phyloP scores from a whole-genome alignment of 2,113 vertebrate genomes.

The Columbina picui region DNA sequence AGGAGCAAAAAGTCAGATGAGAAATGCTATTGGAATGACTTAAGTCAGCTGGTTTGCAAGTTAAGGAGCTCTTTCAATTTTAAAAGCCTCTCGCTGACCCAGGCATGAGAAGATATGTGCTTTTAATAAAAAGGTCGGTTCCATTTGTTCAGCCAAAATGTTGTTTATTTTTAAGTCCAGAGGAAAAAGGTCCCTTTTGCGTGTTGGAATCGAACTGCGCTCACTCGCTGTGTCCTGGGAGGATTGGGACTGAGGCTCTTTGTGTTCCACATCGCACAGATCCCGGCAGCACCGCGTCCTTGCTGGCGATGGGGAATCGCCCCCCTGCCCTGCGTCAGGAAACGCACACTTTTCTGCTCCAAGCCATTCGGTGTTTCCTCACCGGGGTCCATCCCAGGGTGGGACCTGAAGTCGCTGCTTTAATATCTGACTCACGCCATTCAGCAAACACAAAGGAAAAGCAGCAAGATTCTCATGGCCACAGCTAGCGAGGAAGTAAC shows the following conservation, averaged over 20 bases:
- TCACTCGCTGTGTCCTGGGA: background rate
- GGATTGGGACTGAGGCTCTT: background rate
- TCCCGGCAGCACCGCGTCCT: background rate
- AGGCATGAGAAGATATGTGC: background rate
- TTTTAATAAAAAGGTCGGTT: slow-evolving; percentile 22
- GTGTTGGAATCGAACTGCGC: background rate
- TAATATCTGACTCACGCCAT: background rate
- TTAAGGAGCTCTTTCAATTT: background rate
- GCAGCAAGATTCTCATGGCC: background rate
- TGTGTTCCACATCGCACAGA: background rate
- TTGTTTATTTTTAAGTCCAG: slow-evolving; percentile 34
- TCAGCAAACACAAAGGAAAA: background rate
- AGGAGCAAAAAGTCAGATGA: slow-evolving; percentile 2
- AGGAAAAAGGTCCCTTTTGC: background rate
- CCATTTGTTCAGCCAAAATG: slow-evolving; percentile 11
- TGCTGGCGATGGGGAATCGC: background rate
- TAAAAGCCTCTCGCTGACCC: background rate
- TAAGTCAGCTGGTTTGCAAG: slow-evolving; percentile 7
- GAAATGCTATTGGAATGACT: background rate
- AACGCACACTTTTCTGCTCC: fast-evolving
- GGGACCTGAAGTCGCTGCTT: background rate
- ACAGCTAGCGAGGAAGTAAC: background rate
- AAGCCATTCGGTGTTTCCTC: background rate
- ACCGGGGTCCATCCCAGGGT: background rate
- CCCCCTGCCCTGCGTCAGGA: background rate